Evolutionary conservation across 1,140 invertebrate species (phyloP).

Genomic region (Anastrepha obliqua): DNA sequence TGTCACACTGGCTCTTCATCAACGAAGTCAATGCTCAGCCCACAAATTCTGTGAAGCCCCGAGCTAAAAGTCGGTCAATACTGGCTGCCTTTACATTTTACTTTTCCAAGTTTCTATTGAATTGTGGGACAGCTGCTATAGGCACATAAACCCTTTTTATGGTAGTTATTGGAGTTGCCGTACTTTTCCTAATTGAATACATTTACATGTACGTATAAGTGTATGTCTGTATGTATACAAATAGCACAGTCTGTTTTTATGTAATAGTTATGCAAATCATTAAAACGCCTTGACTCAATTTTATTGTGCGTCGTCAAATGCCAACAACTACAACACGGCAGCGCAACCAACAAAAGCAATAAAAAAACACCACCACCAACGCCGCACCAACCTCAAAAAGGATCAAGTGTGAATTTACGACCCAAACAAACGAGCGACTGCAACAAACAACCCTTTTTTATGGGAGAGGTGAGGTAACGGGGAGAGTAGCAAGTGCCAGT

Average conservation of each 20-base stretch:
- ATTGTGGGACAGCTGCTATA: too few relatives aligned
- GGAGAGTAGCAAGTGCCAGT: neutral
- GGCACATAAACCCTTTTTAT: neutral
- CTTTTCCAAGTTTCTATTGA: too few relatives aligned
- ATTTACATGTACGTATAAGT: neutral
- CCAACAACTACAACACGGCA: neutral
- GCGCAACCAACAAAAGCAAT: neutral
- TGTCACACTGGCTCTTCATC: too few relatives aligned
- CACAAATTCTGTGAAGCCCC: too few relatives aligned
- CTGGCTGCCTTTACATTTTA: too few relatives aligned
- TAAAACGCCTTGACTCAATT: constrained; percentile 38
- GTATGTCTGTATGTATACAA: neutral
- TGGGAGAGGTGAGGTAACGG: neutral
- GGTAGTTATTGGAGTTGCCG: neutral
- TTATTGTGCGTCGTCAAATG: constrained; percentile 44
- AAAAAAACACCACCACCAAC: neutral
- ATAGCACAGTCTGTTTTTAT: neutral
- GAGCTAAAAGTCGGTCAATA: too few relatives aligned
- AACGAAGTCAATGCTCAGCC: too few relatives aligned
- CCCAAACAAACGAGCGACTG: neutral
- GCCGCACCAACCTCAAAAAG: constrained; percentile 23
- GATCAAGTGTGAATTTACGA: constrained; percentile 53
- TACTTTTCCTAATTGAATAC: constrained; percentile 49
- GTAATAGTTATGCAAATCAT: constrained; percentile 46
- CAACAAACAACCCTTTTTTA: constrained; percentile 4